These are phyloP conservation scores for Eretmocerus hayati DNA, from an alignment of 2,888 invertebrate genomes.

Conservation along the genomic window DNA sequence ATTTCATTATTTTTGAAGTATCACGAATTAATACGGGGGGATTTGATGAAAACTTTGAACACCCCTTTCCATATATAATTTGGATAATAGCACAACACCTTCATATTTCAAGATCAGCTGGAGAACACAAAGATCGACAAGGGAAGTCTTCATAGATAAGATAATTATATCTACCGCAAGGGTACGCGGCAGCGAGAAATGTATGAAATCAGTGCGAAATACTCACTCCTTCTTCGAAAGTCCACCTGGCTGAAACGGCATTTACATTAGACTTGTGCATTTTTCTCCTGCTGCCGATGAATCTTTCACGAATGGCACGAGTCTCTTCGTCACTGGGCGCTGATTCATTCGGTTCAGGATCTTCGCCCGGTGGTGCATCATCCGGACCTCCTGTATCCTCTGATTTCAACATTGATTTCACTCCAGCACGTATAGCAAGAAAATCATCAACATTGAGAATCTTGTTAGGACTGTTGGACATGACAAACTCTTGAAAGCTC, in stretches of 20 bases:
- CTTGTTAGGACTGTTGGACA: conserved; percentile 73
- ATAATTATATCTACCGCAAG: no score
- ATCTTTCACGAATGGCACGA: conserved; percentile 75
- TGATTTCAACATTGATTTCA: conserved; percentile 53
- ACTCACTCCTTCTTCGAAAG: conserved; percentile 88
- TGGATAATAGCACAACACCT: no score
- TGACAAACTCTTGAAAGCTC: conserved; percentile 85
- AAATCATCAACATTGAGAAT: conserved; percentile 79
- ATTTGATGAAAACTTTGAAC: no score
- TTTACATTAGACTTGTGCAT: conserved; percentile 80
- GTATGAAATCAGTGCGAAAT: no score
- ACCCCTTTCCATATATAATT: no score
- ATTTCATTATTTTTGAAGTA: no score
- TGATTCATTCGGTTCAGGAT: conserved; percentile 45
- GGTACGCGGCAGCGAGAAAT: no score
- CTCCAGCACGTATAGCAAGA: conserved; percentile 69
- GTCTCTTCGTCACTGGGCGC: conserved; percentile 78
- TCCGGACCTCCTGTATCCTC: conserved; percentile 49
- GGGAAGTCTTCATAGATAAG: no score
- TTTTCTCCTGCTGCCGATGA: conserved; percentile 74
- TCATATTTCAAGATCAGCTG: no score
- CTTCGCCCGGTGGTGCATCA: conserved; percentile 61
- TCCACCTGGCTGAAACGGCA: conserved; percentile 86
- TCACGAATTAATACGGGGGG: no score
- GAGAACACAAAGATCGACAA: no score